Base-by-base conservation (phyloP, 2,888 invertebrate species). In the Eupeodes latifasciatus region DNA sequence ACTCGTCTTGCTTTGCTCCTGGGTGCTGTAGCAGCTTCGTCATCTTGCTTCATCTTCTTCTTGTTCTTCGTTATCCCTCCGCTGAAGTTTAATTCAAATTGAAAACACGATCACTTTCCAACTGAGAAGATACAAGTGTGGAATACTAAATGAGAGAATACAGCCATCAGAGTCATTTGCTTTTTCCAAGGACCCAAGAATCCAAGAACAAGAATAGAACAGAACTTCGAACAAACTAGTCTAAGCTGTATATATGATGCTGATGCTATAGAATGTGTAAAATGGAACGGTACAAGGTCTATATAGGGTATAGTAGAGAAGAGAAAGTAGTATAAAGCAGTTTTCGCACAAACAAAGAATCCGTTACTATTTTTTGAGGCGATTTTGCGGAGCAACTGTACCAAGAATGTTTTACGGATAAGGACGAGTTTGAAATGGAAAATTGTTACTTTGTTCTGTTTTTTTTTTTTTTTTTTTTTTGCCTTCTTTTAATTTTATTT, bases 31-130 rank as follows among this genome's bases (percentile, higher is more conserved):
- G 40, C 40, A 66, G 71, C 55, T 55, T 69, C 69, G 27, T 49
- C 66, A 47, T 64, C 79, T 47, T 64, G 44, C 5, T 59, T 61
- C 16, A 27, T 27, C 27, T 27, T 27, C 55, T 40, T 55, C 6
- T 10, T 9, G 44, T 9, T 16, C 19, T 62, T 57, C 47, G 36
- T 72, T 44, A 75, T 53, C 77, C 61, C 74, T 80, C 49, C 81
- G 85, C 66, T 81, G 71, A 85, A 81, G 88, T 88, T 88, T 88
- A 88, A 88, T 88, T 88, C 88, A 88, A 88, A 88, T 88, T 88
- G 88, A 88, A 88, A 88, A 88, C 88, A 88, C 88, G 88, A 88
- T 88, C 88, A 85, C 86, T 86, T 86, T 86, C 82, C 86, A 83
- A 86, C 88, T 85, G 85, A 85, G 85, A 47, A 84, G 85, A 69